Percentiles rank a stretch among this genome's conserved stretches.
These are phyloP conservation scores for Ladona fulva DNA, from an alignment of 1,140 invertebrate species.

Conservation along the genomic window DNA sequence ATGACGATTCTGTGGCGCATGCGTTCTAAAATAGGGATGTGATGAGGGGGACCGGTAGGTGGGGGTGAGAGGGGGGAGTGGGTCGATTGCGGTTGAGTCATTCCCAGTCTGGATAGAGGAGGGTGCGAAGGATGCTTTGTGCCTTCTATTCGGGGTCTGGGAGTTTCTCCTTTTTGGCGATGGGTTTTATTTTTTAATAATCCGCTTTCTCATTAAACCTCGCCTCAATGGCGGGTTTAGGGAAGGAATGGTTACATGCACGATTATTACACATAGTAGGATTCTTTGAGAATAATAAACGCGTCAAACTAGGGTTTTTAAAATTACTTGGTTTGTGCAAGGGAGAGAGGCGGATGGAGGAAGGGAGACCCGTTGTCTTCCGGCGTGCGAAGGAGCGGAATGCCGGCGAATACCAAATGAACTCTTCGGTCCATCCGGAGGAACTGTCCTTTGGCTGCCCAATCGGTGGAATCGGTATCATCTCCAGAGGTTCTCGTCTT, in stretches of 20 bases:
- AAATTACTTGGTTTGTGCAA: background rate
- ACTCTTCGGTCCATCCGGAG: background rate
- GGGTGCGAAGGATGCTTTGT: background rate
- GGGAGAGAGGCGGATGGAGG: background rate
- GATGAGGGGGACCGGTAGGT: too few species aligned
- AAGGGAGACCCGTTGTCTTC: background rate
- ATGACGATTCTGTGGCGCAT: background rate
- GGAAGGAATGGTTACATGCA: background rate
- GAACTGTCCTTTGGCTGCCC: background rate
- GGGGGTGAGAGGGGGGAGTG: background rate
- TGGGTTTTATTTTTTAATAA: background rate
- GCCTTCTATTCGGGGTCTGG: background rate
- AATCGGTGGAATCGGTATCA: background rate
- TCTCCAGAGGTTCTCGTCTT: background rate
- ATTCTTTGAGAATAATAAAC: too few species aligned
- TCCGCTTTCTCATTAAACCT: slow-evolving; percentile 4
- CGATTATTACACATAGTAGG: background rate
- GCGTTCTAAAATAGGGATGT: background rate
- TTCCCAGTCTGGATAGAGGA: background rate
- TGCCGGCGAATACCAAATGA: background rate
- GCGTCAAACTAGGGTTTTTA: background rate
- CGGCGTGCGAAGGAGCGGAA: too few species aligned
- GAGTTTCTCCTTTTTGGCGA: background rate
- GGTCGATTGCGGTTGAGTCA: slow-evolving; percentile 2
- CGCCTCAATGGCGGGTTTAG: background rate